These are phyloP conservation scores for Rhadina sibilatrix DNA, from an alignment of 2,113 vertebrate genomes.

Conservation along the genomic window DNA sequence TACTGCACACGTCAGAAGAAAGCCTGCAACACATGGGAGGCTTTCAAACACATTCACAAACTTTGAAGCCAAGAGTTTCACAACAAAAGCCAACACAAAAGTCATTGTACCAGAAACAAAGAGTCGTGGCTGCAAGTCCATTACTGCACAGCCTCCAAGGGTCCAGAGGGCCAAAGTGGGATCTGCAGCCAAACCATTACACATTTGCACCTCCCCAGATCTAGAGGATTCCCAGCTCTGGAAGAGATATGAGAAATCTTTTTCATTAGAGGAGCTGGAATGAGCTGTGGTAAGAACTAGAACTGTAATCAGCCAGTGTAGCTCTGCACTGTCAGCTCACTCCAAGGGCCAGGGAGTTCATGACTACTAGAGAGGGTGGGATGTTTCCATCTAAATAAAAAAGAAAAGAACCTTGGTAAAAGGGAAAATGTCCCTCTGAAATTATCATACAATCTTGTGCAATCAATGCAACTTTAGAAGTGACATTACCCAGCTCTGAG, in stretches of 20 bases:
- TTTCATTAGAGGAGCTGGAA: neutral
- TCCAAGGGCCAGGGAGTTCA: neutral
- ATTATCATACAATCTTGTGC: neutral
- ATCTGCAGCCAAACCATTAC: neutral
- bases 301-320: neutral
- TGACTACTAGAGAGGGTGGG: accelerated
- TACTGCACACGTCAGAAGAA: neutral
- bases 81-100: constrained; percentile 10
- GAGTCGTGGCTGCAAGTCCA: neutral
- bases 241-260: accelerated
- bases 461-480: neutral
- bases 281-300: neutral
- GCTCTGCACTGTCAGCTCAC: neutral
- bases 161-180: neutral
- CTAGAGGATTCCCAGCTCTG: neutral
- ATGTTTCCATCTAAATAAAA: neutral
- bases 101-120: constrained; percentile 8
- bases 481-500: neutral
- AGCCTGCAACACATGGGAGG: accelerated
- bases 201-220: neutral
- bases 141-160: neutral
- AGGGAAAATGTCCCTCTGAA: neutral
- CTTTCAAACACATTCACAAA: neutral
- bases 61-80: neutral
- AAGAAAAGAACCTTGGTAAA: neutral